phyloP scores from a whole-genome alignment of 2,113 vertebrate genomes.

The Puntigrus tetrazona region DNA sequence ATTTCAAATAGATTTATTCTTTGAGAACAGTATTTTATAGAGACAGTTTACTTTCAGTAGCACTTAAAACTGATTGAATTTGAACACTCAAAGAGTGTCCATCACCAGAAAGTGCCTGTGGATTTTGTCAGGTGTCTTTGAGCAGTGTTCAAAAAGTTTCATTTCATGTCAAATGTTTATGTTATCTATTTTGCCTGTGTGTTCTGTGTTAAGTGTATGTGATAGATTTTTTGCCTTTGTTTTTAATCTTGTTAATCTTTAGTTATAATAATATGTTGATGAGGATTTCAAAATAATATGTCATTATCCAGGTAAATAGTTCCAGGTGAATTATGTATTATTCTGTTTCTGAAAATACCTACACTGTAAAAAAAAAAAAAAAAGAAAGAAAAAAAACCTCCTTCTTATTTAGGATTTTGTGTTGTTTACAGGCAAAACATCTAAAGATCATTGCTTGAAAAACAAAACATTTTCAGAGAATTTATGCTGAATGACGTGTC shows the following conservation, averaged over 20 bases:
- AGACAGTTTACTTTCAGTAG: constrained; percentile 72
- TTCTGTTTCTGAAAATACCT: constrained; percentile 13
- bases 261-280: constrained; percentile 34
- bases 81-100: constrained; percentile 73
- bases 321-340: constrained; percentile 26
- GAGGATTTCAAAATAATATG: constrained; percentile 20
- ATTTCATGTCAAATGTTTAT: constrained; percentile 44
- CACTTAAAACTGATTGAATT: constrained; percentile 73
- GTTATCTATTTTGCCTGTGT: constrained; percentile 49
- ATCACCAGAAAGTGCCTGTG: constrained; percentile 79
- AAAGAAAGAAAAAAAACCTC: too few species aligned
- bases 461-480: too few species aligned
- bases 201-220: constrained; percentile 34
- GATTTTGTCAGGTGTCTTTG: constrained; percentile 69
- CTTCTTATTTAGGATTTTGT: too few species aligned
- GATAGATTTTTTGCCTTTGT: constrained; percentile 17
- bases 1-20: constrained; percentile 65
- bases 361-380: too few species aligned
- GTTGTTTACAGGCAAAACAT: too few species aligned
- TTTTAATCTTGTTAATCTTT: constrained; percentile 19
- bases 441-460: too few species aligned
- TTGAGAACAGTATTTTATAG: constrained; percentile 68
- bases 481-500: too few species aligned
- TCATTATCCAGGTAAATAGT: constrained; percentile 37
- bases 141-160: constrained; percentile 50